Conservation (phyloP, 1,140 invertebrate genomes). For the Gryon sp. region DNA sequence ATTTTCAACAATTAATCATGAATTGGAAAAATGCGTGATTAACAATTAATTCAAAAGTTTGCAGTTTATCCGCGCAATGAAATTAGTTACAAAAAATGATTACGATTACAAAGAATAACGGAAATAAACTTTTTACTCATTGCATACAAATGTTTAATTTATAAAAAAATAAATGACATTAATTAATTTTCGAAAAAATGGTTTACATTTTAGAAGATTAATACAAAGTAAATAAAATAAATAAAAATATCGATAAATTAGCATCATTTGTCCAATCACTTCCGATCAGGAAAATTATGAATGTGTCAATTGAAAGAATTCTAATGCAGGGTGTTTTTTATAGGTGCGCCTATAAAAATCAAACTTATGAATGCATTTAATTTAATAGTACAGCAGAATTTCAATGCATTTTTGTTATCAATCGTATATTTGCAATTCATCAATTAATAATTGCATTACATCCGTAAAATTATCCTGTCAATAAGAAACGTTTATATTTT, state of each 20-base stretch:
- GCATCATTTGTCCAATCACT: constrained; percentile 20
- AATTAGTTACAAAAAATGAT: neutral
- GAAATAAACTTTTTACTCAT: neutral
- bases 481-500: too few relatives aligned
- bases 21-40: too few relatives aligned
- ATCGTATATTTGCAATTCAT: constrained; percentile 45
- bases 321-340: constrained; percentile 30
- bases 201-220: too few relatives aligned
- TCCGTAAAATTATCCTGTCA: constrained; percentile 25
- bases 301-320: constrained; percentile 5
- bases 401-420: too few relatives aligned
- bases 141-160: too few relatives aligned
- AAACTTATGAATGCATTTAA: constrained; percentile 21
- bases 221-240: too few relatives aligned
- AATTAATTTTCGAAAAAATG: too few relatives aligned
- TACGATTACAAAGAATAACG: neutral
- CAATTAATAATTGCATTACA: constrained; percentile 17
- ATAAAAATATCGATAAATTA: too few relatives aligned
- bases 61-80: too few relatives aligned
- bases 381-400: too few relatives aligned
- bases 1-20: neutral
- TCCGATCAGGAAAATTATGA: constrained; percentile 8
- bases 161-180: too few relatives aligned
- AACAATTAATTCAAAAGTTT: constrained; percentile 12
- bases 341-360: constrained; percentile 27